phyloP scores from a whole-genome alignment of 64 coral and sea anemone genomes.

The Montipora efflorescens region DNA sequence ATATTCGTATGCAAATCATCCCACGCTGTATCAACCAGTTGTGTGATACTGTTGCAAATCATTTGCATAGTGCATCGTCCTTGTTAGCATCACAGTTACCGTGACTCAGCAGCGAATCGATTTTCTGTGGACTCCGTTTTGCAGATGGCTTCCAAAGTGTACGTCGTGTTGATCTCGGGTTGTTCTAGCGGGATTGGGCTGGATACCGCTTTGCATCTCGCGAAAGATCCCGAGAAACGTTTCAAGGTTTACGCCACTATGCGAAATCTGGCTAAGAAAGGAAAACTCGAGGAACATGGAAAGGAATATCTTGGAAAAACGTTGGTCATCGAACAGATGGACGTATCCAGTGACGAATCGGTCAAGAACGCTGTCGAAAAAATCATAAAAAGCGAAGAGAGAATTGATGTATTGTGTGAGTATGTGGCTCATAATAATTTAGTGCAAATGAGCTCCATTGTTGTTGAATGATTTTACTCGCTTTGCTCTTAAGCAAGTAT shows the following conservation, averaged over 20 bases:
- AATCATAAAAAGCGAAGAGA: constrained; percentile 56
- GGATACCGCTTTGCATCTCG: constrained; percentile 63
- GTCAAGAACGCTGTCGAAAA: constrained; percentile 70
- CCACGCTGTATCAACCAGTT: too few species aligned
- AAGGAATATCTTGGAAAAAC: constrained; percentile 61
- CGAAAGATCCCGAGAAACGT: constrained; percentile 73
- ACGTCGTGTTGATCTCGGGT: constrained; percentile 71
- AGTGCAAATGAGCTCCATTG: too few species aligned
- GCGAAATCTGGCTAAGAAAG: constrained; percentile 82
- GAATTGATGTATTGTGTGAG: constrained; percentile 85
- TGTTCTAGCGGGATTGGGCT: constrained; percentile 78
- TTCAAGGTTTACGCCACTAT: constrained; percentile 91
- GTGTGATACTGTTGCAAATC: too few species aligned
- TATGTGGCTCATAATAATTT: not conserved
- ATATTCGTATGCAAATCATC: too few species aligned
- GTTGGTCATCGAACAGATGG: constrained; percentile 64
- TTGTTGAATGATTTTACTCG: not conserved
- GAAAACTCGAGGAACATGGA: constrained; percentile 47
- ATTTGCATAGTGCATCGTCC: too few species aligned
- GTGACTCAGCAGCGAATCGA: too few species aligned
- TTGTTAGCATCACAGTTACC: too few species aligned
- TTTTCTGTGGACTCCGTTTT: too few species aligned
- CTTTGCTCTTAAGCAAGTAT: not conserved
- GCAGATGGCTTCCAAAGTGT: too few species aligned
- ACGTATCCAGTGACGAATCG: constrained; percentile 86